phyloP scores from a whole-genome alignment of 53 echinoderm and acorn worm genomes.

The Antedon mediterranea region DNA sequence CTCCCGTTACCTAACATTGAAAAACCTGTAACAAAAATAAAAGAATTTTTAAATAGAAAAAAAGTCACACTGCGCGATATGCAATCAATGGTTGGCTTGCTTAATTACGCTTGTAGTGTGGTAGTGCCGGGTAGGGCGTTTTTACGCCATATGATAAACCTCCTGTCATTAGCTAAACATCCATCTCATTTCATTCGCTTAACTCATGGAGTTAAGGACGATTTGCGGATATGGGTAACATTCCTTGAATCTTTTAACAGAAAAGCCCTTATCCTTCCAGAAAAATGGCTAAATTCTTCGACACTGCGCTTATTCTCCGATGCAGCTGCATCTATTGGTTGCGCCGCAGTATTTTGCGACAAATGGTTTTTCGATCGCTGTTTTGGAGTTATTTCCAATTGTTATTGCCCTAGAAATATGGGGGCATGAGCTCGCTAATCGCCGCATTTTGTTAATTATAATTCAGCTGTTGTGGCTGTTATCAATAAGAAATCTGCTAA shows the following conservation, averaged over 20 bases:
- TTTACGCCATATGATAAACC: no score
- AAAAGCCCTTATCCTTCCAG: slow-evolving; percentile 2
- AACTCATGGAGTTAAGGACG: slow-evolving; percentile 10
- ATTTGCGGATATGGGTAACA: slow-evolving; percentile 16
- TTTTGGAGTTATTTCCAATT: slow-evolving; percentile 19
- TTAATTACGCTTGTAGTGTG: no score
- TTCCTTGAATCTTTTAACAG: slow-evolving; percentile 26
- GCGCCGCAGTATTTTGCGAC: slow-evolving; percentile 19
- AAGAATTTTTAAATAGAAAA: no score
- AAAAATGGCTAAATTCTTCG: slow-evolving; percentile 1
- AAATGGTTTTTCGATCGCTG: slow-evolving; percentile 29
- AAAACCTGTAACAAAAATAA: no score
- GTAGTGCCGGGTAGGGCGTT: no score
- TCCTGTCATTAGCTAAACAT: neutral
- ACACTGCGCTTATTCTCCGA: slow-evolving; percentile 16
- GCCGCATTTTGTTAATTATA: slow-evolving; percentile 14
- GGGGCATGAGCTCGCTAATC: slow-evolving; percentile 8
- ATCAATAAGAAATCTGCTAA: slow-evolving; percentile 22
- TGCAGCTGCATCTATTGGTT: slow-evolving; percentile 27
- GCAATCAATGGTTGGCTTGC: no score
- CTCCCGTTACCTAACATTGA: no score
- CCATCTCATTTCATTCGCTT: slow-evolving; percentile 17
- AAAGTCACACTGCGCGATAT: no score
- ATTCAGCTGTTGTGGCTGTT: slow-evolving; percentile 30
- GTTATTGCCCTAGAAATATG: slow-evolving; percentile 15